A percentile compares a stretch with the other conserved stretches of the same genome.
Evolutionary conservation across 1,140 invertebrate species (phyloP).

Genomic region (Eulimnadia texana): DNA sequence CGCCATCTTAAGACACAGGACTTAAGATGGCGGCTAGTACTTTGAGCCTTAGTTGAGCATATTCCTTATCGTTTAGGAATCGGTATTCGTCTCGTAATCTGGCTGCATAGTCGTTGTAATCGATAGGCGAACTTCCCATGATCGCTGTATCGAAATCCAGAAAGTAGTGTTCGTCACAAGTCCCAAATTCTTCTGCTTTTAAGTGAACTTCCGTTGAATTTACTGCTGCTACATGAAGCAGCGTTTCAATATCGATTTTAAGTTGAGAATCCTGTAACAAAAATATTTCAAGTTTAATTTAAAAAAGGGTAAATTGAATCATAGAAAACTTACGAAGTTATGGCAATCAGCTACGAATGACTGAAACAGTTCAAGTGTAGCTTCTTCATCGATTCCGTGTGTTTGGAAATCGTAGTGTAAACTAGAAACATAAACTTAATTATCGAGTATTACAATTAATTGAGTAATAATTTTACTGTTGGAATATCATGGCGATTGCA

Average conservation of each 20-base stretch:
- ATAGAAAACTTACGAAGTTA: background rate
- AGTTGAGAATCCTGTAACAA: background rate
- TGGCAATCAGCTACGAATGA: conserved; percentile 4
- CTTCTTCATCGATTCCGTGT: conserved; percentile 12
- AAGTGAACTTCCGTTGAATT: conserved; percentile 9
- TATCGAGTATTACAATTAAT: background rate
- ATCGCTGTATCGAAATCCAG: conserved; percentile 15
- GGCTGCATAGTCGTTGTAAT: conserved; percentile 7
- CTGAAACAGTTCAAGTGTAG: conserved; percentile 5
- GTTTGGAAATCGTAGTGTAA: conserved; percentile 12
- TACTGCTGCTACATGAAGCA: background rate
- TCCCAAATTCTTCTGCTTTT: background rate
- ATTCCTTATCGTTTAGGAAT: conserved; percentile 8
- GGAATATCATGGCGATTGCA: conserved; percentile 1
- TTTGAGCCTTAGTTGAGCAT: conserved; percentile 6
- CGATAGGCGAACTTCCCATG: background rate
- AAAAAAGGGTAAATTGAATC: background rate
- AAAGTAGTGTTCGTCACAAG: conserved; percentile 13
- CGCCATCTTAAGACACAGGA: too few species aligned
- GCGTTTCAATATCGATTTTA: background rate
- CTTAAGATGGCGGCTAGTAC: background rate
- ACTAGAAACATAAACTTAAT: conserved; percentile 1
- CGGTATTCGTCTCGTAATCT: conserved; percentile 10
- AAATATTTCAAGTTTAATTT: background rate
- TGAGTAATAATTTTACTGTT: conserved; percentile 1